Conservation (phyloP, 2,113 vertebrate species). For the Micromys minutus region DNA sequence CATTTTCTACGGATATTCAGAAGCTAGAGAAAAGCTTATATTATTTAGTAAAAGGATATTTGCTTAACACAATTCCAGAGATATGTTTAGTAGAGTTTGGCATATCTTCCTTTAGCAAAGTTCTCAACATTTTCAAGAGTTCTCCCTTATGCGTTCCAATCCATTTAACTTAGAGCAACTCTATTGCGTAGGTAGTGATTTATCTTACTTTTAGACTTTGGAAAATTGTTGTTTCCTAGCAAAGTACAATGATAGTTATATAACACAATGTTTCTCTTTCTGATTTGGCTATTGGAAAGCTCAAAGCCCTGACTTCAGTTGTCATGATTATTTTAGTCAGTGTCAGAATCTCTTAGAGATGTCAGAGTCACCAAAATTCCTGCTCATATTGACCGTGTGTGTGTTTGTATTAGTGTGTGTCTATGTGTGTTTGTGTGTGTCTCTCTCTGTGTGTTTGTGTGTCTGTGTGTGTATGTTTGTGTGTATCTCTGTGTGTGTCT, state of each 20-base stretch:
- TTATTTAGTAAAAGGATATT: neutral
- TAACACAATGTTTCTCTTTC: neutral
- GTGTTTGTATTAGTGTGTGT: neutral
- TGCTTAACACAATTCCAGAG: constrained; percentile 21
- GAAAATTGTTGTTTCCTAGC: neutral
- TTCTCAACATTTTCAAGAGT: constrained; percentile 43
- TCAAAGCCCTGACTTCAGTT: neutral
- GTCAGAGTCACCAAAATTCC: neutral
- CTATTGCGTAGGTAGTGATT: constrained; percentile 9
- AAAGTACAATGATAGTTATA: neutral
- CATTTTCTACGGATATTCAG: neutral
- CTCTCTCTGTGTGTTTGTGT: no score
- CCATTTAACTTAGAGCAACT: constrained; percentile 9
- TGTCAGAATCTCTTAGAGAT: neutral
- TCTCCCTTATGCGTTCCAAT: neutral
- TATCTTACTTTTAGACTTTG: constrained; percentile 20
- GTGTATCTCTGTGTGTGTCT: no score
- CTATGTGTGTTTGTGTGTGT: no score
- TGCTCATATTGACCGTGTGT: neutral
- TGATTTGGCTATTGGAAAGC: constrained; percentile 6
- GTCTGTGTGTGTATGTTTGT: neutral
- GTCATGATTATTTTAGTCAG: neutral
- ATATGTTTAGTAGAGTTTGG: neutral
- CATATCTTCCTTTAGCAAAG: neutral
- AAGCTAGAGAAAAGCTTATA: constrained; percentile 13